Evolutionary conservation across 2,888 invertebrate genomes (phyloP), one percentile per base, ranked within the genome.

Genomic region (Lottia gigantea): DNA sequence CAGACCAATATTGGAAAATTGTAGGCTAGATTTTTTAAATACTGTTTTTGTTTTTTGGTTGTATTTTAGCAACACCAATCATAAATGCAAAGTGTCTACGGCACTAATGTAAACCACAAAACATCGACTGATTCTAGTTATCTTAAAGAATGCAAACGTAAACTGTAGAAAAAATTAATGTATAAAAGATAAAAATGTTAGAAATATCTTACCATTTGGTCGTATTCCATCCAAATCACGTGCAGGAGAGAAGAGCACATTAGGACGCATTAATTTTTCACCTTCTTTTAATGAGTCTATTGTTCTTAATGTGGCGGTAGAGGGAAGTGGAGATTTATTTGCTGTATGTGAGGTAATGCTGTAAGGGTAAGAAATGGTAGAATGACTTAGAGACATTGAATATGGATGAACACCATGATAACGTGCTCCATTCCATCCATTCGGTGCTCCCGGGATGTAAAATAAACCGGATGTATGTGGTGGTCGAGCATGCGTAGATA

Each of bases 281-380:
- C 68, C 68, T 16, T 68, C 68, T 40, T 64, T 68, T 7, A 68
- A 47, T 14, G 46, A 26, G 26, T 68, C 68, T 26, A 68, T 49
- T 23, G 63, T 47, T n/a, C 68, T 46, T 23, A 68, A 71, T 0
- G 74, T 64, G 63, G 76, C 76, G 19, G 76, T 65, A 49, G 70
- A 68, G 45, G 71, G 72, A 61, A 77, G 47, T 46, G 73, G 66
- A 0, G 80, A 74, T 55, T 80, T 80, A 15, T 78, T 76, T 25
- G 78, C 74, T 14, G 80, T 76, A 25, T 82, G 78, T 23, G 83
- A 73, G 19, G 83, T 79, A 19, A 85, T 72, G 31, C 80, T 79
- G 70, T 85, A 85, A 8, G 85, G 85, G 69, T 85, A 85, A 14
- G 83, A 83, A n/a, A 85, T 73, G 11, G 85, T 82, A 26, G 82